Conservation (phyloP, 2,888 invertebrate species). For the Polydrusus pterygomalis region DNA sequence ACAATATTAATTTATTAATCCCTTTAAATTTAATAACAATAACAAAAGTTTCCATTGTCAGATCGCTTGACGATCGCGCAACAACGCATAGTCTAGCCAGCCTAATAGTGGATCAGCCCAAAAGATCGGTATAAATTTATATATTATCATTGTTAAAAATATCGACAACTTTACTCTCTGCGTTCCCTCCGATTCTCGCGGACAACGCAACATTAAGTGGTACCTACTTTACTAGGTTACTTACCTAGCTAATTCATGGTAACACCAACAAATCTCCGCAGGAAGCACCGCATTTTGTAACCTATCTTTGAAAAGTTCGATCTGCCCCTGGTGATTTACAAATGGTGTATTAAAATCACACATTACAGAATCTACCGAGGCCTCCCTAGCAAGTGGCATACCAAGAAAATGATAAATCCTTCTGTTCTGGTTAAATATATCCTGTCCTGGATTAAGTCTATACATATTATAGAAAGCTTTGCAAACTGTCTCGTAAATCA, state of each 20-base stretch:
- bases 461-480: conserved; percentile 71
- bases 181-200: too few relatives aligned
- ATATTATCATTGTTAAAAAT: too few relatives aligned
- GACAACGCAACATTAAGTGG: too few relatives aligned
- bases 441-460: conserved; percentile 65
- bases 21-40: too few relatives aligned
- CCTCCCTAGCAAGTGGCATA: conserved; percentile 63
- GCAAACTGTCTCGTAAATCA: conserved; percentile 70
- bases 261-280: conserved; percentile 72
- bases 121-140: too few relatives aligned
- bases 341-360: conserved; percentile 65
- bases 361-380: conserved; percentile 69
- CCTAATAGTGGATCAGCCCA: too few relatives aligned
- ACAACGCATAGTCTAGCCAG: too few relatives aligned
- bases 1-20: too few relatives aligned
- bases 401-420: conserved; percentile 67
- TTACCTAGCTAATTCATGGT: conserved; percentile 71
- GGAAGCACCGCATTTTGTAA: conserved; percentile 63
- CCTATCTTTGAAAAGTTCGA: conserved; percentile 64
- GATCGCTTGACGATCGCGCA: too few relatives aligned
- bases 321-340: conserved; percentile 65
- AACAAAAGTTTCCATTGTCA: too few relatives aligned
- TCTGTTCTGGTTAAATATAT: conserved; percentile 62
- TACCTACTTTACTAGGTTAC: too few relatives aligned
- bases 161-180: too few relatives aligned